Evolutionary conservation across 2,113 vertebrate genomes (phyloP), one percentile per base, ranked within the genome.

Genomic region (Leucopsar rothschildi): DNA sequence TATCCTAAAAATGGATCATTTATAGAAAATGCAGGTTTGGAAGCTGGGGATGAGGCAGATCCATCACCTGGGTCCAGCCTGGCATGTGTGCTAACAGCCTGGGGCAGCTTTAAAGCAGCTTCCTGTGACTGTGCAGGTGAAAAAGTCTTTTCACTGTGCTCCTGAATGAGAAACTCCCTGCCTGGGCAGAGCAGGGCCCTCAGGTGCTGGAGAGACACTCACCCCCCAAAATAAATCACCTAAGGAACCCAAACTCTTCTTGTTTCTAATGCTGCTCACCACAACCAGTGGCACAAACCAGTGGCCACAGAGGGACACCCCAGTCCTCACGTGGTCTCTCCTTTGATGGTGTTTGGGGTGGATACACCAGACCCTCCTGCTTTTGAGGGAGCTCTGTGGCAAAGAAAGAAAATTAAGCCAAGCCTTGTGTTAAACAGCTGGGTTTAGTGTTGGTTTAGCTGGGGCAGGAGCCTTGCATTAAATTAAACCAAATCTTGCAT

Each of bases 311-410:
- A 73, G 25, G 44, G 53, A 57, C 29, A 15, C 19, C 5, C 33
- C 27, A 1, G 25, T 29, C 40, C 40, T 13, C 2, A 3, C 4
- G 1, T 0, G 0, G 2, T 17, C 24, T 57, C 35, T 88, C 19
- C 37, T 66, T 23, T 22, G 7, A 0, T 29, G 53, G 18, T 13
- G 23, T 60, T 60, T 49, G 50, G 55, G n/a, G 9, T 2, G 6
- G 45, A 4, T 42, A 3, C 3, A 47, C 4, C 42, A 63, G 10
- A 52, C 9, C 24, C 31, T 49, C 6, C 63, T 69, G 10, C 5
- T 69, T 80, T 44, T 40, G 31, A 28, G 45, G 14, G 45, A 78
- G 33, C 20, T 7, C 33, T 55, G 20, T 2, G 15, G 44, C 39
- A 50, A 23, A 76, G 39, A 68, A 21, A 53, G 12, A 4, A 13